Percentiles rank a stretch among this genome's conserved stretches.
Conservation (phyloP, 2,888 invertebrate genomes). For the Stratiomys singularior region DNA sequence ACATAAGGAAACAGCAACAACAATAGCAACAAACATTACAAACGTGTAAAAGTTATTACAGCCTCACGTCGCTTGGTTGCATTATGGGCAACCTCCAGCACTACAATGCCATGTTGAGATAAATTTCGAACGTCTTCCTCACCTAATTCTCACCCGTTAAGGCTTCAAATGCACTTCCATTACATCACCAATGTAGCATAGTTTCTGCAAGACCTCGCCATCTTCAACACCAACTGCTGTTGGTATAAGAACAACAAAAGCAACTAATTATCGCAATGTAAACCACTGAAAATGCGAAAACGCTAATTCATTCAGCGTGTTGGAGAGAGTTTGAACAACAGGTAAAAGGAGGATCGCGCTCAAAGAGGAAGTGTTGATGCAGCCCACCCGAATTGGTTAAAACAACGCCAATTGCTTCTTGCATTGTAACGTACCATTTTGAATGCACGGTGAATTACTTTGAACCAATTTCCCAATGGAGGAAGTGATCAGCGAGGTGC, state of each 20-base stretch:
- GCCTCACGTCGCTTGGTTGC: background rate
- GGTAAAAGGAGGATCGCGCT: slow-evolving; percentile 3
- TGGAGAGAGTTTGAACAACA: slow-evolving; percentile 1
- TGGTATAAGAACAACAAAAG: too few relatives aligned
- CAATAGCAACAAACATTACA: background rate
- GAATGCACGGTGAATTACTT: slow-evolving; percentile 28
- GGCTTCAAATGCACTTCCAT: background rate
- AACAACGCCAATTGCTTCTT: background rate
- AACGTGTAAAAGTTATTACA: slow-evolving; percentile 1
- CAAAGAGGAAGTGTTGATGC: slow-evolving; percentile 8
- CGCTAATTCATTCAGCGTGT: slow-evolving; percentile 25
- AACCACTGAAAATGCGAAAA: slow-evolving; percentile 43
- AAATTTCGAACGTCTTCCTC: slow-evolving; percentile 40
- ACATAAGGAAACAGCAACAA: slow-evolving; percentile 1
- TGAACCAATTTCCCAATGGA: slow-evolving; percentile 31
- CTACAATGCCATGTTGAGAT: background rate
- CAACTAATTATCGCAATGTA: slow-evolving; percentile 39
- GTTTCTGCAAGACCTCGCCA: slow-evolving; percentile 23
- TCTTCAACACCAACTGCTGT: too few relatives aligned
- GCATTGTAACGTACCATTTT: background rate
- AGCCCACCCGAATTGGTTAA: background rate
- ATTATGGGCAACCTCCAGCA: background rate
- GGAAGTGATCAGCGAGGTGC: background rate
- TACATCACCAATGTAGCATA: slow-evolving; percentile 28
- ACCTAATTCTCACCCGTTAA: slow-evolving; percentile 34